A percentile compares a stretch with the other conserved stretches of the same genome.
These are phyloP conservation scores for Nerophis ophidion DNA, from an alignment of 2,113 vertebrate species.

Conservation along the genomic window DNA sequence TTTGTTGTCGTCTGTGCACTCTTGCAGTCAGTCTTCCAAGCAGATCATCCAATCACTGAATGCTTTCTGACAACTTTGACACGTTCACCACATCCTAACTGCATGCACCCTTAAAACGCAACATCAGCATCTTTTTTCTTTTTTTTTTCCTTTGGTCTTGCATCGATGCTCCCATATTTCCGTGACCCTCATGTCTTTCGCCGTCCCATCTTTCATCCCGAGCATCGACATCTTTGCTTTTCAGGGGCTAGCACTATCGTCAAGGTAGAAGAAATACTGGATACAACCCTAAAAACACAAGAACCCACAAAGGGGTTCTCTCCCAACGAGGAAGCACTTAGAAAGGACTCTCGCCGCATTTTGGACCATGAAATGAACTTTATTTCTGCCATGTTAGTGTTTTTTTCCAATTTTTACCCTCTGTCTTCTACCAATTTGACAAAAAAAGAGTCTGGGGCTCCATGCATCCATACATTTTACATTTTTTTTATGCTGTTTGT, in stretches of 20 bases:
- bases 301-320: constrained; percentile 17
- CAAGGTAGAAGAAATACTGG: constrained; percentile 33
- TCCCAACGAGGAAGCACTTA: no score
- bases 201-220: constrained; percentile 39
- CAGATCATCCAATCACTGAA: constrained; percentile 13
- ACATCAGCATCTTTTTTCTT: background rate
- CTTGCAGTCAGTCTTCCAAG: constrained; percentile 29
- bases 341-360: constrained; percentile 10
- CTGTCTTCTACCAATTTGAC: constrained; percentile 41
- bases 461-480: constrained; percentile 60
- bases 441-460: constrained; percentile 22
- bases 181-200: constrained; percentile 15
- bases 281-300: constrained; percentile 23
- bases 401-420: constrained; percentile 9
- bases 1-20: constrained; percentile 28
- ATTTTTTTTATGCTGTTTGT: constrained; percentile 75
- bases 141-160: constrained; percentile 2
- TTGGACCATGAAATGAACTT: constrained; percentile 39
- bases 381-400: constrained; percentile 31
- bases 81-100: constrained; percentile 18
- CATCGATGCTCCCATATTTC: constrained; percentile 13
- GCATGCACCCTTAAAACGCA: constrained; percentile 17
- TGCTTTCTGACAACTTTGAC: constrained; percentile 37
- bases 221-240: constrained; percentile 45
- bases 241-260: constrained; percentile 66